Evolutionary conservation across 2,797 vertebrate genomes (phyloP), one percentile per base, ranked within the genome.

Genomic region (Valencia hispanica): DNA sequence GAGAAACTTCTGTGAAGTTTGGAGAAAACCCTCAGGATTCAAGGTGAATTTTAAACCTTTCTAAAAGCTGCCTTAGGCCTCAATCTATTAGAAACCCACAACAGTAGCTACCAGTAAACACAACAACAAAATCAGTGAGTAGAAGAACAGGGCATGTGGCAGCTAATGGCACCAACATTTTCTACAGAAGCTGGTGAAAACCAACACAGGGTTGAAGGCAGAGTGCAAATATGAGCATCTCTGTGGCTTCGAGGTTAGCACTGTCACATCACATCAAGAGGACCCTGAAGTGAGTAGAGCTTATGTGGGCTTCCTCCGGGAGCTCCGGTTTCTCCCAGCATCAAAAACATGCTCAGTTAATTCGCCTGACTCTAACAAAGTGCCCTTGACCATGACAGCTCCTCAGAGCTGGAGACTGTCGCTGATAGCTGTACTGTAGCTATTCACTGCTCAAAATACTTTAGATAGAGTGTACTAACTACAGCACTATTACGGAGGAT

Each of bases 211-310:
- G 68, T 73, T 74, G 51, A 41, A 80, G 55, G 30, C 50, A 70
- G 57, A 61, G 15, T 72, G 50, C 14, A 48, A 32, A 32, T 41
- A 25, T 15, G 50, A 75, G 65, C 65, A 68, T 66, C 65, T 51
- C 73, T 45, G 48, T 75, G 36, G 36, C 73, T 75, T 25, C 66
- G 34, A 75, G 73, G 73, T 75, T 75, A 68, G 63, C 32, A 12
- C 73, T 75, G 63, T 53, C 55, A 75, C 73, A 41, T 75, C 63
- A 75, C 63, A 75, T 68, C 50, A 75, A 68, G 63, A 68, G 63
- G 63, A 53, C 73, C 63, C 63, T 41, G 63, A 41, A 53, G 45
- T 63, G 30, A 55, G 48, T 36, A 43, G 48, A 17, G 63, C 32
- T 68, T 53, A 41, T 57, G 39, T 14, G 20, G 39, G 27, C 20